Evolutionary conservation across 2,888 invertebrate genomes (phyloP).

Genomic region (Apamea epomidion): DNA sequence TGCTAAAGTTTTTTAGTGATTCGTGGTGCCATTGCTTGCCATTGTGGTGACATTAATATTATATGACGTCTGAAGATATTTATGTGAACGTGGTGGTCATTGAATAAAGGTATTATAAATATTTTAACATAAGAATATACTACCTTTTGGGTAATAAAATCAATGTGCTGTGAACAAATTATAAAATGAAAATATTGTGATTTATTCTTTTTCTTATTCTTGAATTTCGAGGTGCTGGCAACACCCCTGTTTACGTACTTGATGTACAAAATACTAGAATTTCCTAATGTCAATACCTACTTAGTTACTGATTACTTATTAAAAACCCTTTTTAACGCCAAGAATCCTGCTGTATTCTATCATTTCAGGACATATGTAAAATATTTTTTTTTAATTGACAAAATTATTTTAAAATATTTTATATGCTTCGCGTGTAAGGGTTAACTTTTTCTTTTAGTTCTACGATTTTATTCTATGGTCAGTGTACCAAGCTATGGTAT

Average conservation of each 20-base stretch:
- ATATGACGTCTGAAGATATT: neutral
- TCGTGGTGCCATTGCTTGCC: no score
- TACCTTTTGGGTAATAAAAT: neutral
- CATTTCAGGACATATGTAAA: neutral
- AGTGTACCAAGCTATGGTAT: constrained; percentile 5
- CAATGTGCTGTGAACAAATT: neutral
- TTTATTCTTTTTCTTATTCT: neutral
- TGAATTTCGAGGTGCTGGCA: constrained; percentile 32
- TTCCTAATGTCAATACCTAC: constrained; percentile 4
- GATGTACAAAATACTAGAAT: constrained; percentile 41
- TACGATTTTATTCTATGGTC: neutral
- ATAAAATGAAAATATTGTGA: neutral
- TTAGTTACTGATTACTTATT: neutral
- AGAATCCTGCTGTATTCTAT: neutral
- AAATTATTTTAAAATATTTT: neutral
- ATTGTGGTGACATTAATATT: neutral
- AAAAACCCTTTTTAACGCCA: neutral
- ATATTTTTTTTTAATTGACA: neutral
- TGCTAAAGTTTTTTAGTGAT: neutral
- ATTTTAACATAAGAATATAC: neutral
- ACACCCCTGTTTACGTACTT: constrained; percentile 48
- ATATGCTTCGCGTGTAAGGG: neutral
- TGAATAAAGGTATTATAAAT: neutral
- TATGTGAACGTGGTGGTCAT: neutral
- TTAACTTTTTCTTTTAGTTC: neutral